phyloP scores from a whole-genome alignment of 2,797 vertebrate genomes.

The Gymnocypris eckloni region DNA sequence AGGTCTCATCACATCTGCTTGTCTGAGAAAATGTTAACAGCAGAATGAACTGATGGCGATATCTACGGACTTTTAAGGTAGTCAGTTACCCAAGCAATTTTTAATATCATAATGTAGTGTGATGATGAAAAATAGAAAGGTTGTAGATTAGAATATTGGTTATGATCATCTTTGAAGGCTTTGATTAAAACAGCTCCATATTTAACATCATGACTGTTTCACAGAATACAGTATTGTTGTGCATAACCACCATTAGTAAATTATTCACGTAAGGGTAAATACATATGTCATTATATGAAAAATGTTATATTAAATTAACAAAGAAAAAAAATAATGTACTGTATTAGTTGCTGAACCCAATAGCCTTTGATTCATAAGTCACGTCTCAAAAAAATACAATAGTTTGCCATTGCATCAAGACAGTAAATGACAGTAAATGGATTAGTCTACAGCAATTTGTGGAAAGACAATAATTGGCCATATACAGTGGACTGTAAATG shows the following conservation, averaged over 20 bases:
- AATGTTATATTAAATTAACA: neutral
- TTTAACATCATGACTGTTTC: neutral
- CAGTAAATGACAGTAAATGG: constrained; percentile 3
- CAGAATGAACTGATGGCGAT: neutral
- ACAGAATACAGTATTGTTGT: neutral
- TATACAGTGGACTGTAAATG: neutral
- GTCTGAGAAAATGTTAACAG: no score
- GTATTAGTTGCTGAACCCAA: neutral
- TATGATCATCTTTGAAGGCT: neutral
- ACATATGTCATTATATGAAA: neutral
- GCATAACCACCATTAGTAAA: neutral
- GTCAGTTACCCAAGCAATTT: neutral
- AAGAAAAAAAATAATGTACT: neutral
- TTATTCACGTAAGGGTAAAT: neutral
- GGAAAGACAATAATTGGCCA: constrained; percentile 37
- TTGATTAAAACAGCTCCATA: neutral
- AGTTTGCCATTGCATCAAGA: constrained; percentile 13
- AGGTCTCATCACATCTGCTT: neutral
- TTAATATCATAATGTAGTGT: neutral
- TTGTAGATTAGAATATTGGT: neutral
- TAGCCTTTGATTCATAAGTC: neutral
- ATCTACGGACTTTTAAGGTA: neutral
- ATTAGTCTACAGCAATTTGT: constrained; percentile 9
- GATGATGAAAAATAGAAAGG: neutral
- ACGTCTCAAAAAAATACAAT: constrained; percentile 22